phyloP scores from a whole-genome alignment of 2,888 invertebrate genomes.

The Thymelicus sylvestris region DNA sequence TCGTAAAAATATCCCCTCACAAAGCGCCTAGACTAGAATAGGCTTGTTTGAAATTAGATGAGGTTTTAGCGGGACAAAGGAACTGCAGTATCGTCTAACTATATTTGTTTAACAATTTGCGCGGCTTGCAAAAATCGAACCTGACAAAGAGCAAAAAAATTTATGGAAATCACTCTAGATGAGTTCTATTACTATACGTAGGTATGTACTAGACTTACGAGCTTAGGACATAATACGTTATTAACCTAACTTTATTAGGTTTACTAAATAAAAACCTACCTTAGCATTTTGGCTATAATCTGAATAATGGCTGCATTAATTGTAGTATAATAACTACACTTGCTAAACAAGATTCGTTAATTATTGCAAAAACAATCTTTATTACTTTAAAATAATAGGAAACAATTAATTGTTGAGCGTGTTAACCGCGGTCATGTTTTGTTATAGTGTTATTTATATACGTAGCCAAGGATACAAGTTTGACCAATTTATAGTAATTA shows the following conservation, averaged over 20 bases:
- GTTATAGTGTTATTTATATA: neutral
- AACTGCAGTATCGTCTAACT: slow-evolving; percentile 18
- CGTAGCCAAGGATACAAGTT: neutral
- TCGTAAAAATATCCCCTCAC: slow-evolving; percentile 61
- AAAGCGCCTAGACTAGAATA: slow-evolving; percentile 64
- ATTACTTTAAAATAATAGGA: slow-evolving; percentile 6
- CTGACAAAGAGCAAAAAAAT: no score
- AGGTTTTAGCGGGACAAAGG: slow-evolving; percentile 41
- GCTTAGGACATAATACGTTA: no score
- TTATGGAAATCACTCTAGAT: no score
- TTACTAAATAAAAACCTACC: neutral
- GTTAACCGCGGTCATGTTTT: neutral
- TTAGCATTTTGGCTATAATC: neutral
- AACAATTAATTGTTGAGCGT: slow-evolving; percentile 5
- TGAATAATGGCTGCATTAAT: neutral
- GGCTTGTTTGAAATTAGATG: slow-evolving; percentile 63
- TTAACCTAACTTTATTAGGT: no score
- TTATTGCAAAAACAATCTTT: slow-evolving; percentile 8
- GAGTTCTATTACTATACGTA: no score
- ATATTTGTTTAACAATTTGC: slow-evolving; percentile 4
- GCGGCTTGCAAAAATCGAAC: neutral
- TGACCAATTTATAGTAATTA: neutral
- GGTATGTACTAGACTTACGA: no score
- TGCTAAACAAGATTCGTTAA: slow-evolving; percentile 7
- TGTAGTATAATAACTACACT: slow-evolving; percentile 1